Percentiles rank a stretch among this genome's conserved stretches.
Evolutionary conservation across 2,797 vertebrate genomes (phyloP).

Genomic region (Telmatherina bonti): DNA sequence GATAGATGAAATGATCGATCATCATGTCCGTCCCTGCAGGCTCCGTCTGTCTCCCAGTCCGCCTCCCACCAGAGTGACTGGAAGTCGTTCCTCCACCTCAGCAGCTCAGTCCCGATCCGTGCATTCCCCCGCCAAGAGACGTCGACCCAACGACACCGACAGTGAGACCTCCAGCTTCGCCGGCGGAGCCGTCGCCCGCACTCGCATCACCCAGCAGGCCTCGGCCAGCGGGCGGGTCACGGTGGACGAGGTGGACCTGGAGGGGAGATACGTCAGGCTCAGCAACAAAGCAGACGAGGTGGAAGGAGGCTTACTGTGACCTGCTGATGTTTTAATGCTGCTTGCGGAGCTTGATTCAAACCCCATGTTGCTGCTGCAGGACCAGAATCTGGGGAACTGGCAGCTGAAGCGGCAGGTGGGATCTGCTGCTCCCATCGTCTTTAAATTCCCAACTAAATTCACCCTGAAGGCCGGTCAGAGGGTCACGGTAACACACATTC

Average conservation of each 20-base stretch:
- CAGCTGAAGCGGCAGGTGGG: conserved; percentile 95
- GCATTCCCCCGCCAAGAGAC: conserved; percentile 86
- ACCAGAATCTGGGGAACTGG: conserved; percentile 94
- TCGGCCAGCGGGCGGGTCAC: conserved; percentile 92
- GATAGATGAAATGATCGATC: background rate
- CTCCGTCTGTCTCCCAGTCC: conserved; percentile 89
- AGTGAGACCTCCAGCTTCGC: conserved; percentile 85
- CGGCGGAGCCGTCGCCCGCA: conserved; percentile 83
- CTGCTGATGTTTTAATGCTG: too few species aligned
- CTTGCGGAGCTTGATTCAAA: background rate
- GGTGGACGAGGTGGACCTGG: conserved; percentile 95
- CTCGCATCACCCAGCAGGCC: conserved; percentile 93
- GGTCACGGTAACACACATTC: conserved; percentile 85
- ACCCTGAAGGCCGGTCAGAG: conserved; percentile 91
- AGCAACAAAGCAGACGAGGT: conserved; percentile 96
- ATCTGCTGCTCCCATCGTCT: conserved; percentile 83
- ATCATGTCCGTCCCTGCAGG: conserved; percentile 72
- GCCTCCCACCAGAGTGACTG: conserved; percentile 75
- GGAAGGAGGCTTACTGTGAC: background rate
- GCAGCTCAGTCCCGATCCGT: conserved; percentile 72
- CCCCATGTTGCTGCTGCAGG: conserved; percentile 74
- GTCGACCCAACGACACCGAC: conserved; percentile 89
- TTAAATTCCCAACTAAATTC: conserved; percentile 93
- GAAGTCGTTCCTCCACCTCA: conserved; percentile 69
- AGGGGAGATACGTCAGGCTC: conserved; percentile 93